A percentile compares a stretch with the other conserved stretches of the same genome.
Conservation (phyloP, 2,888 invertebrate species). For the Drosophila antonietae region DNA sequence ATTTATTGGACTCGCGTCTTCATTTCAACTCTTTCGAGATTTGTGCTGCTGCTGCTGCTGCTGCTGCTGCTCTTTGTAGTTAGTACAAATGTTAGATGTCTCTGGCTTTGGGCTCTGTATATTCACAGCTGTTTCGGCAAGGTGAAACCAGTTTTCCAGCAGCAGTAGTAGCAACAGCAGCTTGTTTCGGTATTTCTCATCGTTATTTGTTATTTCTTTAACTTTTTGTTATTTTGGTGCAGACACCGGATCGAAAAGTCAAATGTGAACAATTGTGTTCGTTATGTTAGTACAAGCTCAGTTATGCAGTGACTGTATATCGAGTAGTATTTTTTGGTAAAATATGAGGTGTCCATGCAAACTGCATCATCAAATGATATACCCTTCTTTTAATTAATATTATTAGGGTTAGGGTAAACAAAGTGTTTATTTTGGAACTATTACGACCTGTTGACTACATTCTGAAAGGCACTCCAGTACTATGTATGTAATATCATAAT, state of each 20-base stretch:
- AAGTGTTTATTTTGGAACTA: too few species aligned
- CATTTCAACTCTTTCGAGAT: slow-evolving; percentile 45
- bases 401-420: too few species aligned
- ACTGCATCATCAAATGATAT: too few species aligned
- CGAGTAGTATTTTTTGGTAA: too few species aligned
- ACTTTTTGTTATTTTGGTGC: slow-evolving; percentile 27
- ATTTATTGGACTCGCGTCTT: slow-evolving; percentile 20
- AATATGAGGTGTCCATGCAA: too few species aligned
- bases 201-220: slow-evolving; percentile 30
- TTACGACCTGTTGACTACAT: too few species aligned
- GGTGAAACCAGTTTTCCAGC: slow-evolving; percentile 64
- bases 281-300: not conserved
- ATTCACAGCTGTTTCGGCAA: slow-evolving; percentile 65
- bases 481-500: too few species aligned
- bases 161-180: slow-evolving; percentile 5
- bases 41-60: slow-evolving; percentile 5
- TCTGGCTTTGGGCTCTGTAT: slow-evolving; percentile 26
- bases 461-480: too few species aligned
- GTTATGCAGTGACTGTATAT: not conserved
- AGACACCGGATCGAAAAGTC: slow-evolving; percentile 40
- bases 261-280: slow-evolving; percentile 40
- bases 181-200: slow-evolving; percentile 21
- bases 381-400: too few species aligned
- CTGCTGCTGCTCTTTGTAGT: slow-evolving; percentile 34
- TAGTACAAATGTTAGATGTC: slow-evolving; percentile 31